Percentiles rank a stretch among this genome's conserved stretches.
These are phyloP conservation scores for Agonopterix heracliana DNA, from an alignment of 2,888 invertebrate species.

Conservation along the genomic window DNA sequence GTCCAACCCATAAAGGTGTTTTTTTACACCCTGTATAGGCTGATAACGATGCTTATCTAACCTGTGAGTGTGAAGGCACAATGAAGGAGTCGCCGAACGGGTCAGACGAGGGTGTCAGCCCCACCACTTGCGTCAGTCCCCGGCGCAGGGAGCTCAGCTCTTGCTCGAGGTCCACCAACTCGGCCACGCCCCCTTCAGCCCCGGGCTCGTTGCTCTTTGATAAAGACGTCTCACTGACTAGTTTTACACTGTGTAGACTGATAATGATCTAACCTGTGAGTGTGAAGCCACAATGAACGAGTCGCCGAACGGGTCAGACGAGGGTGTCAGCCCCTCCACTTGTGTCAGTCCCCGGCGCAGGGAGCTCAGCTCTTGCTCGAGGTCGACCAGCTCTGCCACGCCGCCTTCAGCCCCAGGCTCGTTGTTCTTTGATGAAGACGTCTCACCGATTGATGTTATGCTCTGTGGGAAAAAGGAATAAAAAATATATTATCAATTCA, in stretches of 20 bases:
- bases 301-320: slow-evolving; percentile 72
- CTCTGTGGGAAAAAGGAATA: slow-evolving; percentile 23
- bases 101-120: slow-evolving; percentile 82
- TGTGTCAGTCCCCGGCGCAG: slow-evolving; percentile 91
- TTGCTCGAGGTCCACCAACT: slow-evolving; percentile 90
- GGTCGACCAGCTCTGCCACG: slow-evolving; percentile 90
- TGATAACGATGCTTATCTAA: slow-evolving; percentile 10
- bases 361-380: slow-evolving; percentile 91
- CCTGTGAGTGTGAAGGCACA: slow-evolving; percentile 47
- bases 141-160: slow-evolving; percentile 90
- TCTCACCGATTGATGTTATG: slow-evolving; percentile 41
- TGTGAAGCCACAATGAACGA: slow-evolving; percentile 54
- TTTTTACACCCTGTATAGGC: too few species aligned
- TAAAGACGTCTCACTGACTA: too few species aligned
- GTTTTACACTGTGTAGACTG: too few species aligned
- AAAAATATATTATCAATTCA: too few species aligned
- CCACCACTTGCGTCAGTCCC: slow-evolving; percentile 92
- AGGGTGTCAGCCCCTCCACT: slow-evolving; percentile 88
- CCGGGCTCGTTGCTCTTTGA: slow-evolving; percentile 38
- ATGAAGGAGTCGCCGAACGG: slow-evolving; percentile 69
- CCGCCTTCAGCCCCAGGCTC: slow-evolving; percentile 71
- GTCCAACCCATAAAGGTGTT: too few species aligned
- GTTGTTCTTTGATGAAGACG: slow-evolving; percentile 30
- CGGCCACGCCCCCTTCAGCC: slow-evolving; percentile 83
- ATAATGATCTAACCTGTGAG: slow-evolving; percentile 34